Conservation (phyloP, 2,888 invertebrate genomes). For the Lucinisca nassula region DNA sequence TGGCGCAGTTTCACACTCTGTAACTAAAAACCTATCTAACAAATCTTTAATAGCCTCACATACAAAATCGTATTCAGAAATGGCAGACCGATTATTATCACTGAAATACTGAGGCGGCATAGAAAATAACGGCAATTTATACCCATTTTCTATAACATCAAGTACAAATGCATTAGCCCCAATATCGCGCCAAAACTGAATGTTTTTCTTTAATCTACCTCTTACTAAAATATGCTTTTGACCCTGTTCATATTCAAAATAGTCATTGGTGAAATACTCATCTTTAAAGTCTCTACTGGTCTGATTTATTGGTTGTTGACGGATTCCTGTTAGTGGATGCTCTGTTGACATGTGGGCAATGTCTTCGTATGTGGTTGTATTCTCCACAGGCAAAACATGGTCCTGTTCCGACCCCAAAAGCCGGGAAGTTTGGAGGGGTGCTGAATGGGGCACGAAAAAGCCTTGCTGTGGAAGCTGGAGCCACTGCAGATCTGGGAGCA, state of each 20-base stretch:
- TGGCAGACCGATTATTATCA: not conserved
- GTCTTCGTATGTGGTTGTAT: not conserved
- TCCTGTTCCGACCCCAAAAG: not conserved
- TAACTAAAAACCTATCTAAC: not conserved
- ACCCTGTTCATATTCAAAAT: conserved; percentile 41
- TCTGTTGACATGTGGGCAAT: not conserved
- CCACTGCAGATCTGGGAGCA: no score
- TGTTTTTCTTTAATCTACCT: no score
- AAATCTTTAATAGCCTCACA: conserved; percentile 4
- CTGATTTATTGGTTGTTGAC: not conserved
- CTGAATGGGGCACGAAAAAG: no score
- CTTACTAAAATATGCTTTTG: no score
- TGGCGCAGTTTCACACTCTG: not conserved
- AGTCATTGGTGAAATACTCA: conserved; percentile 30
- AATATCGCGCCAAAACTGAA: conserved; percentile 12
- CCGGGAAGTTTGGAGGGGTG: not conserved
- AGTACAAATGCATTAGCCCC: conserved; percentile 8
- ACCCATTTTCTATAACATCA: conserved; percentile 9
- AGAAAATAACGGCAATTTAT: not conserved
- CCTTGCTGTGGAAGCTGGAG: no score
- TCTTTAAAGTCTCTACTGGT: not conserved
- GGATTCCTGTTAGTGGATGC: not conserved
- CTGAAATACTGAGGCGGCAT: not conserved
- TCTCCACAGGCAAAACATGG: not conserved
- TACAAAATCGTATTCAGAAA: not conserved